Percentiles rank a stretch among this genome's conserved stretches.
phyloP scores from a whole-genome alignment of 2,113 vertebrate genomes.

The Trinectes maculatus region DNA sequence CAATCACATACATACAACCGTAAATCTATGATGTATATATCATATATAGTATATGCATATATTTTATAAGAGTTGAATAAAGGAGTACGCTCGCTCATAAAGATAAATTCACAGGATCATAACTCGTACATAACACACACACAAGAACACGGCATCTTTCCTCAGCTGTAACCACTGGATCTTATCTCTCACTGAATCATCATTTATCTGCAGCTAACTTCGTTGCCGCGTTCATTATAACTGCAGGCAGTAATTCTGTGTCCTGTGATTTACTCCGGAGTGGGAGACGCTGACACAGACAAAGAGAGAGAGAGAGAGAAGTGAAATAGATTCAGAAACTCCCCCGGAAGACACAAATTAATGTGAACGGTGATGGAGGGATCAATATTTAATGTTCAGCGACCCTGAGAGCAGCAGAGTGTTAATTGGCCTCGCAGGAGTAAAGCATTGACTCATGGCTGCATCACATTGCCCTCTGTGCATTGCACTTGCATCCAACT shows the following conservation, averaged over 20 bases:
- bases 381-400: conserved; percentile 63
- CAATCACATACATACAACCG: neutral
- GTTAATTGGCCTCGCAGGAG: conserved; percentile 55
- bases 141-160: neutral
- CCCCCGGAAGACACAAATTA: conserved; percentile 41
- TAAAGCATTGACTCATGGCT: neutral
- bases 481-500: neutral
- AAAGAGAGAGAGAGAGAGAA: neutral
- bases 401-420: conserved; percentile 25
- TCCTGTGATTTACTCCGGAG: neutral
- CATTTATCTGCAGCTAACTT: conserved; percentile 15
- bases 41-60: no score
- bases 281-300: neutral
- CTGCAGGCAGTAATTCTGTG: conserved; percentile 1
- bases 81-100: no score
- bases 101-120: neutral
- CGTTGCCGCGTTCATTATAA: conserved; percentile 11
- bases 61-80: no score
- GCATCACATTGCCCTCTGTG: neutral
- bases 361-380: conserved; percentile 39
- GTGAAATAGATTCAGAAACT: conserved; percentile 19
- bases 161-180: neutral
- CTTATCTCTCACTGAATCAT: neutral
- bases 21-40: no score
- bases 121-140: no score